Conservation (phyloP, 2,888 invertebrate genomes). For the Trichogramma dendrolimi region DNA sequence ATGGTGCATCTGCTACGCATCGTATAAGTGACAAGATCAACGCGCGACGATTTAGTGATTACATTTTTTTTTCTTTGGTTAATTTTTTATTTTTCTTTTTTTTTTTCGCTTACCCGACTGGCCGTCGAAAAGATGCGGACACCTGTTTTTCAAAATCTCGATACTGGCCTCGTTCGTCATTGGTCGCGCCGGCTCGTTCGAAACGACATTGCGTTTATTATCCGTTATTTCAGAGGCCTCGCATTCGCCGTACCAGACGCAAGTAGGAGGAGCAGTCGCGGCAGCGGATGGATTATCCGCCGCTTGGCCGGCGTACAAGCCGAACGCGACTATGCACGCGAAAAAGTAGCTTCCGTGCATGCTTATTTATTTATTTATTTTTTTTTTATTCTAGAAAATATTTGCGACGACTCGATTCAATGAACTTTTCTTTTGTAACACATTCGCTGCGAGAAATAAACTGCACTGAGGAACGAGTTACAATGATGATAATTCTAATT, state of each 20-base stretch:
- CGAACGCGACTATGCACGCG: neutral
- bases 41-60: too few species aligned
- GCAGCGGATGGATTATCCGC: slow-evolving; percentile 10
- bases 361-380: too few species aligned
- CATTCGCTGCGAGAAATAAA: too few species aligned
- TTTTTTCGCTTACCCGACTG: too few species aligned
- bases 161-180: slow-evolving; percentile 49
- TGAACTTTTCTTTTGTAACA: too few species aligned
- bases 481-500: too few species aligned
- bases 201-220: slow-evolving; percentile 54
- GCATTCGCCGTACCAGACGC: slow-evolving; percentile 63
- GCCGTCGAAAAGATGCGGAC: slow-evolving; percentile 58
- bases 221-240: too few species aligned
- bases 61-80: slow-evolving; percentile 30
- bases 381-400: neutral
- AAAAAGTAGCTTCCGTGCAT: slow-evolving; percentile 12
- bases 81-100: slow-evolving; percentile 21
- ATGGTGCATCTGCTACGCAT: slow-evolving; percentile 45
- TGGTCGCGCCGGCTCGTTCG: slow-evolving; percentile 46
- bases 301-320: neutral
- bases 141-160: slow-evolving; percentile 56
- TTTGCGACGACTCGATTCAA: neutral
- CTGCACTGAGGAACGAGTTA: too few species aligned
- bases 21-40: too few species aligned
- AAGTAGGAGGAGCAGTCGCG: slow-evolving; percentile 36